phyloP scores from a whole-genome alignment of 1,140 invertebrate genomes.

The Caerostris darwini region DNA sequence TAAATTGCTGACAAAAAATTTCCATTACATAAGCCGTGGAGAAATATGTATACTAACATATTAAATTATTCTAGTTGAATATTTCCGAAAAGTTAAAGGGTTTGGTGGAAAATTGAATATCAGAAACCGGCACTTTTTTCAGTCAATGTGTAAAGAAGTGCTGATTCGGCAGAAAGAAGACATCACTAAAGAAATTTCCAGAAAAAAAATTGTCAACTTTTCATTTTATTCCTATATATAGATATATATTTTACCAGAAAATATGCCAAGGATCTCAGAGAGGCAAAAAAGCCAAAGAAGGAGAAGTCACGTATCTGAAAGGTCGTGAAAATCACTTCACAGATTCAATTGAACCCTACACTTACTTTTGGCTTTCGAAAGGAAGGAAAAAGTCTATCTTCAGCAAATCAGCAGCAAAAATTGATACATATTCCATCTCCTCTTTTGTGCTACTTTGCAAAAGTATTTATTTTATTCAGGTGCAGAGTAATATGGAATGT shows the following conservation, averaged over 20 bases:
- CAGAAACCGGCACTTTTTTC: neutral
- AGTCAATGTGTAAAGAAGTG: neutral
- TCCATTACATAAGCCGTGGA: neutral
- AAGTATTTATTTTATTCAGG: neutral
- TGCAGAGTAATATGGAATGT: too few species aligned
- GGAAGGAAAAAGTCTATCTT: neutral
- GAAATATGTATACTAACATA: neutral
- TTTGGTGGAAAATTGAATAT: neutral
- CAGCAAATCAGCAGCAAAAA: neutral
- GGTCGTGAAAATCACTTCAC: neutral
- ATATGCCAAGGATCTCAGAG: neutral
- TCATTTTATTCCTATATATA: neutral
- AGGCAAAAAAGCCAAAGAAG: neutral
- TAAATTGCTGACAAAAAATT: neutral
- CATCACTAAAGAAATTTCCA: neutral
- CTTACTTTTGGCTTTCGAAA: neutral
- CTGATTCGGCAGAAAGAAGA: neutral
- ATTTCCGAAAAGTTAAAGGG: neutral
- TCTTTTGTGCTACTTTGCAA: neutral
- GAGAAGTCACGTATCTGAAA: conserved; percentile 12
- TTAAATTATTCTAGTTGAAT: conserved; percentile 32
- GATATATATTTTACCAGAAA: conserved; percentile 16
- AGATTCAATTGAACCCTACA: neutral
- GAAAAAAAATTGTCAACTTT: conserved; percentile 8
- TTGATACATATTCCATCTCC: neutral